Base-by-base conservation (phyloP, 1,140 invertebrate genomes). In the Ostrea edulis region DNA sequence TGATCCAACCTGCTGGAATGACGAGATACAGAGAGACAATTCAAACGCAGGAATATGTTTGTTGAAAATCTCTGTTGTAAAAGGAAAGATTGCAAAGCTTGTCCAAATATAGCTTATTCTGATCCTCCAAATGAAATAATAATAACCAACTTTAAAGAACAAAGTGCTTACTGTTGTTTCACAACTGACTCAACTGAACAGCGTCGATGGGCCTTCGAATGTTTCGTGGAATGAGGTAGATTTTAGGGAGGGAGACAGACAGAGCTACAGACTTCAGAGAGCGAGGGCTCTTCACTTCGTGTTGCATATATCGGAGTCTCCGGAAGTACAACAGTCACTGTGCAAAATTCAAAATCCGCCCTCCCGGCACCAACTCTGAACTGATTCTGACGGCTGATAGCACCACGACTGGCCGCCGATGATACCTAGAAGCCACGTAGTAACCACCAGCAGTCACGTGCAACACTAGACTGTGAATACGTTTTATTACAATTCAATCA, bases 401-500 rank as follows among this genome's bases (percentile, higher is more conserved):
- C 35, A 44, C 35, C 35, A 62, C n/a, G 55, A 62, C 14, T 20
- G 12, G 7, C 14, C 55, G 35, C n/a, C 17, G 55, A 62, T 20
- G 12, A 7, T 62, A 7, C 55, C 55, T 62, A 17, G 55, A 20
- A 62, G 17, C 55, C 14, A 62, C 55, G 55, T 17, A 0, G 55
- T 20, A 17, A 62, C 17, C 20, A 8, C 2, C 55, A 62, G 55
- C 55, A 62, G 29, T 25, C 11, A 25, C 25, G 9, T 12, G 68
- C 35, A 44, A 29, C 68, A 14, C 68, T 25, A 8, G 68, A 35
- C 29, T 8, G 22, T 71, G 22, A 29, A 11, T 71, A 22, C n/a
- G 65, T 68, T 71, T 25, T 35, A 71, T 35, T 71, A 22, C 25
- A 29, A 71, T 71, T 71, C 68, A 71, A 71, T 71, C 68, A 12